Evolutionary conservation across 2,113 vertebrate genomes (phyloP), one percentile per base, ranked within the genome.

Genomic region (Copsychus sechellarum): DNA sequence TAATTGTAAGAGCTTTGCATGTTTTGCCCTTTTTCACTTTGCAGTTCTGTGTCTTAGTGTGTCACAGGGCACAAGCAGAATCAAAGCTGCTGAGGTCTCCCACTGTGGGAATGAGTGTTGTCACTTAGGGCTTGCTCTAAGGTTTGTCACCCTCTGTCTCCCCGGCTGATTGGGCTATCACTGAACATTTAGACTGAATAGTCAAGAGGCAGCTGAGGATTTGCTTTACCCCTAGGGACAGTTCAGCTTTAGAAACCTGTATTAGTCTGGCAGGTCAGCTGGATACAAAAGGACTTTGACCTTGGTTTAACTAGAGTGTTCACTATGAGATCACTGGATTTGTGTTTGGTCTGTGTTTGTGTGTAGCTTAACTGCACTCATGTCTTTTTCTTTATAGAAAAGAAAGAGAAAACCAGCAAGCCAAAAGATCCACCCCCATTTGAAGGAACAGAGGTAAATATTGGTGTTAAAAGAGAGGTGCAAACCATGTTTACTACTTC

Each of bases 371-470:
- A 65, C 26, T 65, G 25, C 45, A 84, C 21, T 62, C 2, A 2
- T 84, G 26, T 82, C 40, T 86, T 92, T 81, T 83, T 81, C 50
- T 65, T 96, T 97, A 96, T 97, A 96, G 98, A 98, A 94, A 98
- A 98, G 83, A 99, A 99, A 86, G 99, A 98, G 95, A 99, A 98
- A 94, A 93, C 94, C 25, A 97, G 95, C 77, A 98, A 99, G 53
- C 98, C 98, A 34, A 98, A 98, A 97, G 98, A 99, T 95, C 98
- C 99, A 74, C 97, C 98, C 54, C 98, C 98, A 5, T 99, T 99
- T 97, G 97, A 99, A 96, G 99, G 98, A 95, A 98, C 98, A 93
- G 98, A 99, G 98, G 99, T 99, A 98, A 98, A 90, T 88, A 61
- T 5, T 71, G 21, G 10, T 54, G 64, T 88, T 82, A 79, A 43